These are phyloP conservation scores for Avahi laniger DNA, from an alignment of 2,797 vertebrate genomes.

Conservation along the genomic window DNA sequence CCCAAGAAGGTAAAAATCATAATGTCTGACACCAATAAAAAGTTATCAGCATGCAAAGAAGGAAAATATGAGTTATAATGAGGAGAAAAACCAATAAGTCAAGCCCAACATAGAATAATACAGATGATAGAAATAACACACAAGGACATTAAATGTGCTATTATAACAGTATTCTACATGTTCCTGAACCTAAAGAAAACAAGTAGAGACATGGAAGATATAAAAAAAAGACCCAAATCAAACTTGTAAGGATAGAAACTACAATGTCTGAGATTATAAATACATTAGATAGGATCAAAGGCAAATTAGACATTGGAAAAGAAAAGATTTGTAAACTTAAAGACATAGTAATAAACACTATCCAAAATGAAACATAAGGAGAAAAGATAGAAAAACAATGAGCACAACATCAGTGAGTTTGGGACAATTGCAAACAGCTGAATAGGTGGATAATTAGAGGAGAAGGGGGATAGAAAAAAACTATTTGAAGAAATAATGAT, in stretches of 20 bases:
- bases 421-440: background rate
- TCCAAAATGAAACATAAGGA: background rate
- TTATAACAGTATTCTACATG: background rate
- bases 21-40: background rate
- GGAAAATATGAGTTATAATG: background rate
- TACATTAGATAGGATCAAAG: background rate
- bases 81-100: background rate
- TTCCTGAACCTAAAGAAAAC: background rate
- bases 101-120: background rate
- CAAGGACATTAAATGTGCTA: background rate
- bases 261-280: background rate
- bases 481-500: conserved; percentile 30
- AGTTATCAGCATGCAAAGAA: background rate
- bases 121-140: background rate
- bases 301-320: background rate
- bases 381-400: background rate
- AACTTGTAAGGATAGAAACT: background rate
- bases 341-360: background rate
- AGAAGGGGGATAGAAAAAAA: background rate
- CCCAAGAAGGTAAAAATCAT: background rate
- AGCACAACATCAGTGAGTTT: background rate
- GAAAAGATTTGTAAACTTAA: background rate
- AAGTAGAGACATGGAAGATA: background rate
- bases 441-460: background rate
- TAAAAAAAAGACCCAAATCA: background rate